Base-by-base conservation (phyloP, 2,888 invertebrate genomes). In the Seira ritae region DNA sequence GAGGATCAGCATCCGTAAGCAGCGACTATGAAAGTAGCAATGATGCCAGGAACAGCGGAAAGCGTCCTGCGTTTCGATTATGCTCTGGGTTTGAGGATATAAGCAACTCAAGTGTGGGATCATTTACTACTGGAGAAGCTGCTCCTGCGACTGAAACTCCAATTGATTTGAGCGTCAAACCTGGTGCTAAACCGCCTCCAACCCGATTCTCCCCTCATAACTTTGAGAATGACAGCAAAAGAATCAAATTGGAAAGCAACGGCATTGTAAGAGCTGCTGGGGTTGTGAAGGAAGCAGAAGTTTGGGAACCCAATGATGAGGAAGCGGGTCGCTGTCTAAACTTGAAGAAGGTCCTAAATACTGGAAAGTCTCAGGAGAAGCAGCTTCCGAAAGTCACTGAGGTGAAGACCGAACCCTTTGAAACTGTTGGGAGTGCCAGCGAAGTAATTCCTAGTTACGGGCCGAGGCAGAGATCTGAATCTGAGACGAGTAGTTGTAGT, bases 101-200 rank as follows among this genome's bases (percentile, higher is more conserved):
- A n/a, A 80, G 75, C 20, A 83, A 73, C 69, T 72, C 83, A 1
- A 73, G 70, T 62, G 65, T 37, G 1, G 78, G 72, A 1, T 68
- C 68, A 10, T 65, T 50, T 10, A 68, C 24, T 6, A 55, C 23
- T 17, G 75, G 70, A 23, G 79, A 62, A 42, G 12, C 73, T 17
- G 46, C 12, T 71, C 37, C 60, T 19, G 76, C 60, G 4, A n/a
- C 69, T 0, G 88, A 85, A 75, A 70, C 81, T 19, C 88, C 88
- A 1, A 88, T 88, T 12, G 88, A 88, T 75, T 81, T 88, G 60
- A 88, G 88, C 75, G 80, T 86, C 1, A 87, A 86, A 72, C 42
- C 82, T 15, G 74, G 46, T 20, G 20, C 60, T 2, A 20, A 37
- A 10, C 8, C 71, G 19, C 19, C 8, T 31, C 20, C 19, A 3